Conservation (phyloP, 2,797 vertebrate species). For the Hyperoplus immaculatus region DNA sequence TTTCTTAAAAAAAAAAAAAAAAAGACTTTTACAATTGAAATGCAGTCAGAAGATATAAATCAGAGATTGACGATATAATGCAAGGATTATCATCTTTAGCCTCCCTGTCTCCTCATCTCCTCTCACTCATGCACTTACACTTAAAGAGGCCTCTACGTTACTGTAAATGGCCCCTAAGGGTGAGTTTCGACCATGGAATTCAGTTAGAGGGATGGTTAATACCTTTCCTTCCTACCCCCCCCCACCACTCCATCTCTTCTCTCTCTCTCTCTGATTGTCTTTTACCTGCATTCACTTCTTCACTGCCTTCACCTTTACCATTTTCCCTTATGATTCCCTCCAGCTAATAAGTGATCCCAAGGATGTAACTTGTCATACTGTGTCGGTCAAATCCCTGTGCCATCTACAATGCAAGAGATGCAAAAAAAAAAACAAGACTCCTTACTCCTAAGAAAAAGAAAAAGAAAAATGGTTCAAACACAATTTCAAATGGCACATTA, state of each 20-base stretch:
- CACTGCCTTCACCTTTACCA: slow-evolving; percentile 35
- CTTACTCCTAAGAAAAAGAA: not conserved
- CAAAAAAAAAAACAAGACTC: slow-evolving; percentile 45
- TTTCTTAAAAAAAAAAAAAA: not conserved
- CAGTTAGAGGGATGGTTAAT: slow-evolving; percentile 50
- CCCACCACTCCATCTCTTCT: not conserved
- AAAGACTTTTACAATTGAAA: slow-evolving; percentile 23
- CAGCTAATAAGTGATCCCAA: slow-evolving; percentile 49
- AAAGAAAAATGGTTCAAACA: slow-evolving; percentile 4
- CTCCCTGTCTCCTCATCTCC: not conserved
- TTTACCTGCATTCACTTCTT: slow-evolving; percentile 50
- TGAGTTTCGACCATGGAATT: slow-evolving; percentile 46
- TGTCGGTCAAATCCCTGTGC: slow-evolving; percentile 45
- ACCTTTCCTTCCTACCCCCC: slow-evolving; percentile 16
- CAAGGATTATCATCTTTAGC: slow-evolving; percentile 2
- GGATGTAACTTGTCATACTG: slow-evolving; percentile 49
- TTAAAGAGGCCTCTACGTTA: slow-evolving; percentile 46
- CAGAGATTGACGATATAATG: not conserved
- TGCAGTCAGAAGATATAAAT: slow-evolving; percentile 2
- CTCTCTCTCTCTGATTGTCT: slow-evolving; percentile 24
- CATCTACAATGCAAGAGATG: slow-evolving; percentile 21
- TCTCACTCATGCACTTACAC: slow-evolving; percentile 21
- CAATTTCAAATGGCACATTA: slow-evolving; percentile 39
- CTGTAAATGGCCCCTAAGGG: slow-evolving; percentile 40
- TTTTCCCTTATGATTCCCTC: slow-evolving; percentile 55